These are phyloP conservation scores for Prunella fulvescens DNA, from an alignment of 2,113 vertebrate species.

Conservation along the genomic window DNA sequence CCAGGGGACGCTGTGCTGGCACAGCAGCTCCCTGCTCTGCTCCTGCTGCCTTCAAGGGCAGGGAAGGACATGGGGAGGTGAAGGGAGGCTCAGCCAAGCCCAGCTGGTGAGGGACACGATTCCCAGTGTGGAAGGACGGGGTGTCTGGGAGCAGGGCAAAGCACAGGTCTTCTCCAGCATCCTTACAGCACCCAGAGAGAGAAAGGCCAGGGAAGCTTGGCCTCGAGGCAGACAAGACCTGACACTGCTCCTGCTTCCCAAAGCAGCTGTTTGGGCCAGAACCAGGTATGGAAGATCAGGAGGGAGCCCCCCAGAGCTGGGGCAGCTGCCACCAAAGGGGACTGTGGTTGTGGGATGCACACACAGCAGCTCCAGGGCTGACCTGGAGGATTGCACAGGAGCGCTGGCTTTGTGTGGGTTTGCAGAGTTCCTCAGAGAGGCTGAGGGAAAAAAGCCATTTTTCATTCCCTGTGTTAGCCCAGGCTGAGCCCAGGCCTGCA, in stretches of 20 bases:
- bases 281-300: fast-evolving
- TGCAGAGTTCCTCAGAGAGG: not conserved
- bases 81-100: not conserved
- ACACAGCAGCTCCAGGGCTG: not conserved
- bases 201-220: not conserved
- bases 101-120: fast-evolving
- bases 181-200: not conserved
- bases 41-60: not conserved
- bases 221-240: not conserved
- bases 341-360: not conserved
- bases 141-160: not conserved
- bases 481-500: no score
- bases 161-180: not conserved
- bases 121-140: not conserved
- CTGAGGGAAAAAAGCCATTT: not conserved
- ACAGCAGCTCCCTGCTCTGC: not conserved
- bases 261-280: not conserved
- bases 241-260: not conserved
- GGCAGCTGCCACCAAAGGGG: not conserved
- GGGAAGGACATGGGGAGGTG: not conserved
- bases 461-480: not conserved
- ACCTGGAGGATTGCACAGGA: not conserved
- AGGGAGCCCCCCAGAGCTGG: not conserved
- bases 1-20: not conserved
- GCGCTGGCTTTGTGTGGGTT: no score